Evolutionary conservation across 2,888 invertebrate genomes (phyloP).

Genomic region (Hypena proboscidalis): DNA sequence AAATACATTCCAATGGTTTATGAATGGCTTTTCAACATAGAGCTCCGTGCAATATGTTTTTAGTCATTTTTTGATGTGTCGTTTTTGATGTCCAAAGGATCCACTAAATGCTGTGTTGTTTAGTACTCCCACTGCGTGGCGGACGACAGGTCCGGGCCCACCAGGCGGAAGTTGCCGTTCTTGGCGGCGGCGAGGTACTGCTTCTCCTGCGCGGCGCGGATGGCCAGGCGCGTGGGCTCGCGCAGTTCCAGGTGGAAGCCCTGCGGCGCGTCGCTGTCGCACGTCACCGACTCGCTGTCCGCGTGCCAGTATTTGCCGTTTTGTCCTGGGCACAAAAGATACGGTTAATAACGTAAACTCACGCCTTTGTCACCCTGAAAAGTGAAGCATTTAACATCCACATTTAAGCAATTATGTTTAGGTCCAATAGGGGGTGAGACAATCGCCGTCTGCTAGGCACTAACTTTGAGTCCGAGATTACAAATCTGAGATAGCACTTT

Average conservation of each 20-base stretch:
- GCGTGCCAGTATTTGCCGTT: conserved; percentile 98
- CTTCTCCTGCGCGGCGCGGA: conserved; percentile 90
- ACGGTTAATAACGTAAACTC: too few species aligned
- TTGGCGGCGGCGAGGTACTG: conserved; percentile 95
- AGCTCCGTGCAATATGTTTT: too few species aligned
- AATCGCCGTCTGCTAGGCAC: too few species aligned
- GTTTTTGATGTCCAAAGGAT: conserved; percentile 15
- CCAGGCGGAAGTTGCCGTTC: conserved; percentile 95
- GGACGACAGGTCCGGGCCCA: conserved; percentile 89
- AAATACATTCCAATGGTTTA: too few species aligned
- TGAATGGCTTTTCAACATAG: too few species aligned
- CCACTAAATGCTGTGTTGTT: conserved; percentile 32
- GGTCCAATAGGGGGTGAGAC: too few species aligned
- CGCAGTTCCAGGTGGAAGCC: conserved; percentile 97
- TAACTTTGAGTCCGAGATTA: too few species aligned
- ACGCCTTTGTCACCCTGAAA: too few species aligned
- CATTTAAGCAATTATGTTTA: too few species aligned
- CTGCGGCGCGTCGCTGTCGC: conserved; percentile 92
- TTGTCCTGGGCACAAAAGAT: conserved; percentile 89
- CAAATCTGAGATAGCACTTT: too few species aligned
- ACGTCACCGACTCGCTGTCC: conserved; percentile 93
- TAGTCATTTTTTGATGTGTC: too few species aligned
- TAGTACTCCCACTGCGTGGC: conserved; percentile 98
- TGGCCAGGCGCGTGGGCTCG: conserved; percentile 96
- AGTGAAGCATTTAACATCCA: not conserved